phyloP scores from a whole-genome alignment of 1,140 invertebrate genomes.

The Drosophila melanica region DNA sequence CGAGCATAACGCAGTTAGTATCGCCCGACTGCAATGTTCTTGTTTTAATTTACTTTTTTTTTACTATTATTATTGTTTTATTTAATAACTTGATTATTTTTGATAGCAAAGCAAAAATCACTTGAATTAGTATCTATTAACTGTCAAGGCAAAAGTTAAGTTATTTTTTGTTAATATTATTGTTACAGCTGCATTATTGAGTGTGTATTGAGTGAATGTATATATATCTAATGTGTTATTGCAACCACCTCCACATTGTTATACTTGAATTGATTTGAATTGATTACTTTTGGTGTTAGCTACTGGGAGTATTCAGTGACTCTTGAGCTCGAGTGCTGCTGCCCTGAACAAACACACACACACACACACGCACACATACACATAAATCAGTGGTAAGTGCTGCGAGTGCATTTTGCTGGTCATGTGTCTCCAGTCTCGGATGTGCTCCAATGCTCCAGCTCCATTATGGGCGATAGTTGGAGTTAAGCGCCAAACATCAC shows the following conservation, averaged over 20 bases:
- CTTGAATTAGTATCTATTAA: not conserved
- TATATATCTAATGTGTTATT: conserved; percentile 1
- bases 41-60: not conserved
- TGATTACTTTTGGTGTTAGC: conserved; percentile 15
- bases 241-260: not conserved
- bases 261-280: conserved; percentile 20
- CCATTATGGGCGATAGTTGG: conserved; percentile 21
- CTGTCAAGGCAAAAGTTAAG: not conserved
- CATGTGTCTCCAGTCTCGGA: conserved; percentile 2
- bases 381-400: conserved; percentile 31
- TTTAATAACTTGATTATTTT: not conserved
- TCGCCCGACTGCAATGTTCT: no score
- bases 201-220: not conserved
- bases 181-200: not conserved
- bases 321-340: conserved; percentile 8
- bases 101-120: not conserved
- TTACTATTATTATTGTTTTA: not conserved
- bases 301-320: conserved; percentile 18
- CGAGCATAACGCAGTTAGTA: no score
- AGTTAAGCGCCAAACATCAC: conserved; percentile 43
- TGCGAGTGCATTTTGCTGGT: conserved; percentile 16
- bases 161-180: not conserved
- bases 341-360: conserved; percentile 8
- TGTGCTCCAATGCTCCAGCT: not conserved
- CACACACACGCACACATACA: conserved; percentile 10